Base-by-base conservation (phyloP, 2,888 invertebrate genomes). In the Athalia rosae region DNA sequence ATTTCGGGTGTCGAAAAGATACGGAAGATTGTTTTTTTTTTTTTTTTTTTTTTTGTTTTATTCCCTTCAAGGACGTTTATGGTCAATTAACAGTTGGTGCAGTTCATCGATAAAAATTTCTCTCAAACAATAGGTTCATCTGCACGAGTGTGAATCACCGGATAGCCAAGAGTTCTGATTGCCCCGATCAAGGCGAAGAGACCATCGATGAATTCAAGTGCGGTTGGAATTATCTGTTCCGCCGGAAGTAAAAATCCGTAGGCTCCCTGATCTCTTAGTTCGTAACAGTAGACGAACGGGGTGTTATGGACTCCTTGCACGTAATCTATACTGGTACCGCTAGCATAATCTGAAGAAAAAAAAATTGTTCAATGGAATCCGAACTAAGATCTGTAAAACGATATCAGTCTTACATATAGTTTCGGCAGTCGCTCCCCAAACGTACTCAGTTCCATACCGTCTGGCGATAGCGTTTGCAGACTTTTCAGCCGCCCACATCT, bases 311-410 rank as follows among this genome's bases (percentile, higher is more conserved):
- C 88, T 1, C 91, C 91, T 50, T 93, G 92, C 0, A 93, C 94
- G 93, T 93, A 95, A 84, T 95, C 95, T 88, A 92, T 91, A 78
- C 92, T 92, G 43, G 92, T 91, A 0, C 93, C 93, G 43, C 92
- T 92, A 0, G 92, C 92, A 79, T 91, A 91, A 81, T 93, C 92
- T 92, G 86, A 53, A 83, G n/a, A 87, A 41, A 61, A 69, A 61
- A 63, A 47, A 63, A 43, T 13, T n/a, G 4, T 15, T 50, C 28
- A 61, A 11, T 9, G 8, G n/a, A 9, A 9, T 56, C 9, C 15
- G 7, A 11, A 43, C 3, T 28, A 6, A 53, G 15, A 64, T 4
- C 13, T n/a, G 15, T 3, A 41, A 5, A 45, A 66, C 4, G 28
- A 53, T 4, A 4, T 69, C 3, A 43, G 41, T 11, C 77, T 69